Conservation (phyloP, 2,888 invertebrate genomes). For the Elaeidobius kamerunicus region DNA sequence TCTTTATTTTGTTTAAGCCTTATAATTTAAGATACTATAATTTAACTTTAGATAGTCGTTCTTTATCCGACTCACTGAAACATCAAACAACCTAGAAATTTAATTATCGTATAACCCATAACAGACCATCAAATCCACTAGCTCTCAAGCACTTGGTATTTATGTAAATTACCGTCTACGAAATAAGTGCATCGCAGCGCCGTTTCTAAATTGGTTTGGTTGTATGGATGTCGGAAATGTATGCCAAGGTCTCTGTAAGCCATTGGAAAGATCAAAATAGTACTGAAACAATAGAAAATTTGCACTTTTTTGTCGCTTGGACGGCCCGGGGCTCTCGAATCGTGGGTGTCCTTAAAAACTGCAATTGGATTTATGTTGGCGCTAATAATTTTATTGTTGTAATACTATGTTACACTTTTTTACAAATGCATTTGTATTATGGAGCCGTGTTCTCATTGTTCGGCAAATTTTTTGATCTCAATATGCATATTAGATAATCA, state of each 20-base stretch:
- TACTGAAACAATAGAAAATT: conserved; percentile 16
- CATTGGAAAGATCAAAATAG: conserved; percentile 18
- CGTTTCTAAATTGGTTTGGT: conserved; percentile 12
- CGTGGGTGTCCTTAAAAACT: conserved; percentile 21
- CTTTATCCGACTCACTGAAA: no score
- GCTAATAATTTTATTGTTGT: conserved; percentile 18
- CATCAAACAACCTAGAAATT: no score
- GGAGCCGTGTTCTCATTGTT: conserved; percentile 14
- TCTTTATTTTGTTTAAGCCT: no score
- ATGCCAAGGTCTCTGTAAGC: conserved; percentile 14
- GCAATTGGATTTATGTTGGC: conserved; percentile 13
- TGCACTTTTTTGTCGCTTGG: conserved; percentile 8
- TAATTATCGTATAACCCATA: background rate
- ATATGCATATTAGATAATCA: conserved; percentile 15
- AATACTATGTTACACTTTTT: conserved; percentile 13
- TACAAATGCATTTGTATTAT: conserved; percentile 13
- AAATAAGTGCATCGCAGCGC: conserved; percentile 11
- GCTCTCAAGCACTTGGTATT: background rate
- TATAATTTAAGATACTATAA: no score
- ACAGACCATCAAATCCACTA: background rate
- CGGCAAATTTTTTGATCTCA: conserved; percentile 13
- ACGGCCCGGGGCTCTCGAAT: conserved; percentile 9
- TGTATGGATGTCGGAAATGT: conserved; percentile 15
- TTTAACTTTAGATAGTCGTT: no score
- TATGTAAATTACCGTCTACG: conserved; percentile 1